Evolutionary conservation across 2,888 invertebrate genomes (phyloP).

Genomic region (Volucella inflata): DNA sequence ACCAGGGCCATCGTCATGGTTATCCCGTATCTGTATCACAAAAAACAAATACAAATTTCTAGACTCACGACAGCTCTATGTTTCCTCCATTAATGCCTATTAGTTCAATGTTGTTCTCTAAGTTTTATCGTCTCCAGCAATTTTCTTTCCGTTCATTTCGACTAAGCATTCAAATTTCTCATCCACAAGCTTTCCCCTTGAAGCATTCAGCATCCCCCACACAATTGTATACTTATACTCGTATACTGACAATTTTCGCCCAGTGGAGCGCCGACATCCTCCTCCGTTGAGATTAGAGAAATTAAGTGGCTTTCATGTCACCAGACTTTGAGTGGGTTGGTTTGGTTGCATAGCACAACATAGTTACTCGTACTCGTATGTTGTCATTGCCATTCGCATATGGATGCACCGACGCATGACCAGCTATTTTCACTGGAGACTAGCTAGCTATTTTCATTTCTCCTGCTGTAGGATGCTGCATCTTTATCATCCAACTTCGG

Average conservation of each 20-base stretch:
- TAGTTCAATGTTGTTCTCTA: conserved; percentile 53
- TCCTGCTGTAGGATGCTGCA: conserved; percentile 40
- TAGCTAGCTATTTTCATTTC: conserved; percentile 53
- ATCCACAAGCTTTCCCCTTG: conserved; percentile 33
- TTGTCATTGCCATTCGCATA: conserved; percentile 25
- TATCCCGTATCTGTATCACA: conserved; percentile 27
- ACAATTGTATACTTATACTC: neutral
- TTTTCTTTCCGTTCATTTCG: conserved; percentile 56
- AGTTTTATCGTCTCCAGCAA: conserved; percentile 59
- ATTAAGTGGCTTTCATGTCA: conserved; percentile 68
- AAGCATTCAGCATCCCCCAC: conserved; percentile 16
- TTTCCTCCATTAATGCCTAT: conserved; percentile 59
- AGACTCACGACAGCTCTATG: conserved; percentile 50
- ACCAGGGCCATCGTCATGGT: conserved; percentile 1
- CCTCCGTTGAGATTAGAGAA: conserved; percentile 65
- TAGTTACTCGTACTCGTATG: neutral
- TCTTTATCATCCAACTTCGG: conserved; percentile 2
- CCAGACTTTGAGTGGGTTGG: conserved; percentile 58
- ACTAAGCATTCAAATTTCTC: conserved; percentile 42
- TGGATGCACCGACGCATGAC: conserved; percentile 30
- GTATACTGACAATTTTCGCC: neutral
- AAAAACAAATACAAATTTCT: conserved; percentile 34
- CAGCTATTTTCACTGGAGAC: too few species aligned
- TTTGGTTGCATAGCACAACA: neutral
- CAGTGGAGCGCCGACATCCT: conserved; percentile 29